Evolutionary conservation across 2,797 vertebrate genomes (phyloP).

Genomic region (Tragelaphus oryx): DNA sequence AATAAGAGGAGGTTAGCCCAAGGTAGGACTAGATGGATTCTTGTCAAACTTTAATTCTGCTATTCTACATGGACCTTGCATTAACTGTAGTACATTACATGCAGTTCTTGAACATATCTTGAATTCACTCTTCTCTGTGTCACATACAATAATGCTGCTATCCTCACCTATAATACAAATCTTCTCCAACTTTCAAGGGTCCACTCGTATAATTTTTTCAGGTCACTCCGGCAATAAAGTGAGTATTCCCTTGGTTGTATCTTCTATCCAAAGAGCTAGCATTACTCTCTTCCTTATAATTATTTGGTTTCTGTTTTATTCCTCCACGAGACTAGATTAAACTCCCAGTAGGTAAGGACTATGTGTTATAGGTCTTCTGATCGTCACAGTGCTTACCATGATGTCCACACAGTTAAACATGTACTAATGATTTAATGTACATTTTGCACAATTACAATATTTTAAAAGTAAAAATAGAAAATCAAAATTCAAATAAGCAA

Average conservation of each 20-base stretch:
- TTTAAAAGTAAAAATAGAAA: conserved; percentile 47
- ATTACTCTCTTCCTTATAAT: neutral
- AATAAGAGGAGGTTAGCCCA: neutral
- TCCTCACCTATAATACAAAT: neutral
- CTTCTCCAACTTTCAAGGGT: neutral
- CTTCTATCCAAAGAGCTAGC: neutral
- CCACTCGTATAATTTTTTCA: neutral
- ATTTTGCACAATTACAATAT: conserved; percentile 43
- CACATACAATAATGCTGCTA: neutral
- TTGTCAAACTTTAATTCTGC: neutral
- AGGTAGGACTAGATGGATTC: neutral
- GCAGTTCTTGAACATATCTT: neutral
- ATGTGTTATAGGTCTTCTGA: neutral
- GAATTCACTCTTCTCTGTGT: neutral
- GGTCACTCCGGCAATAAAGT: neutral
- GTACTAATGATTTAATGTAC: conserved; percentile 44
- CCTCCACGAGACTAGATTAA: neutral
- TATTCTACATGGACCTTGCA: neutral
- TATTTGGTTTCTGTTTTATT: conserved; percentile 37
- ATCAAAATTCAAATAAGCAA: conserved; percentile 36
- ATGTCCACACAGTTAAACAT: neutral
- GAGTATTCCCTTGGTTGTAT: neutral
- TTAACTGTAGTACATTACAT: neutral
- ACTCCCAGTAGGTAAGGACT: neutral
- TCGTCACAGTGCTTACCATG: neutral